Base-by-base conservation (phyloP, 2,888 invertebrate genomes). In the Cephus pygmeus region DNA sequence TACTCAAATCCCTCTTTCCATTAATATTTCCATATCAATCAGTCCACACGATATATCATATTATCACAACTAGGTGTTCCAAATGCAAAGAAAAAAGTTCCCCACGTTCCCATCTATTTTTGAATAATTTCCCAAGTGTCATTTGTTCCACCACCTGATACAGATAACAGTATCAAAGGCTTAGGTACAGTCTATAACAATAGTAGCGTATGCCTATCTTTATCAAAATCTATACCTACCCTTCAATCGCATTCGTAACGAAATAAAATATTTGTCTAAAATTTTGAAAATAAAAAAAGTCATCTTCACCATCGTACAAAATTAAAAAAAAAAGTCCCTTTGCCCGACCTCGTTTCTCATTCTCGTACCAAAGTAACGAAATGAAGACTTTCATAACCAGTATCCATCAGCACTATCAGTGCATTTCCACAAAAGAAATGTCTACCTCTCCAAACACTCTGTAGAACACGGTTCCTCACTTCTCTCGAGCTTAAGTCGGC, bases 151-250 rank as follows among this genome's bases (percentile, higher is more conserved):
- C 75, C 80, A 80, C 79, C 78, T 83, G 80, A 82, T 84, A 82
- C 83, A 84, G 86, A 86, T 86, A 87, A 79, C 82, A 75, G 81
- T 83, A 85, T 86, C 56, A 56, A 56, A 56, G 56, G 56, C 40
- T 40, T 15, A 15, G 40, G 40, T 40, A 40, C 56, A 56, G 56
- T 56, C 56, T 9, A 56, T 56, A 23, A 56, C 56, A 56, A 56
- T 56, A 56, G 23, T 9, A 15, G 56, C 9, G 23, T 23, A 56
- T 56, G 9, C 40, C 23, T 15, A 23, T 56, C 56, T 56, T 56
- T 23, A 56, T 56, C 23, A 56, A 56, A 56, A 56, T 56, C 23
- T 1, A 9, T 56, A 56, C 23, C 56, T 23, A 6, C 15, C 40
- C 15, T 56, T 9, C 1, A 6, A 6, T 23, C 23, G 12, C 23